Base-by-base conservation (phyloP, 2,113 vertebrate genomes). In the Chitala chitala region DNA sequence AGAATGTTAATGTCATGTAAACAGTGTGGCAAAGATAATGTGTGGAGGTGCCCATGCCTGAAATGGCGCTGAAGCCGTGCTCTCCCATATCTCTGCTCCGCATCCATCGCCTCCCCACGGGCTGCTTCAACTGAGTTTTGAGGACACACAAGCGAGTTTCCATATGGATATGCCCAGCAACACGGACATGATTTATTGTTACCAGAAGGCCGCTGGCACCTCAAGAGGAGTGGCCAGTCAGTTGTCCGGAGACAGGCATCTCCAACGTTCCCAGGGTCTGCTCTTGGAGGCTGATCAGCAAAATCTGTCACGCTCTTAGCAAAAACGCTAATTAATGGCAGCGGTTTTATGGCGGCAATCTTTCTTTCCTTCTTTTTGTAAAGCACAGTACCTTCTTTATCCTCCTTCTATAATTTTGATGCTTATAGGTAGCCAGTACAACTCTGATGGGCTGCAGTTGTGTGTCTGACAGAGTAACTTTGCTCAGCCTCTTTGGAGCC, bases 241-340 rank as follows among this genome's bases (percentile, higher is more conserved):
- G 75, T 82, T 80, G 72, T 82, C 80, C 79, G 76, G 76, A 71
- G 31, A 10, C 53, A 63, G 78, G 75, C 79, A 82, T 80, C 53
- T 26, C 15, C 24, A 71, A 69, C 59, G 80, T 82, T 88, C 86
- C 82, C 84, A 64, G 79, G 2, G 76, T 76, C 70, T 48, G 76
- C 76, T 77, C 80, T 78, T 82, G 81, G 84, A 88, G 81, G 84
- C 80, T 20, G 64, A 82, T 85, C 69, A 83, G 76, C 63, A 33
- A 73, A 76, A 55, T 64, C 75, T 81, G 83, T 76, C 80, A 40
- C 48, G 63, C 71, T 80, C 68, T 69, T 53, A 54, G 29, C 51
- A 48, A 77, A 80, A 72, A 40, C 68, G 9, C 72, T 76, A 83
- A 86, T 83, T 81, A 81, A 87, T 74, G 77, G 66, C 82, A 78